Percentiles rank a stretch among this genome's conserved stretches.
Conservation (phyloP, 2,113 vertebrate species). For the Lepus americanus region DNA sequence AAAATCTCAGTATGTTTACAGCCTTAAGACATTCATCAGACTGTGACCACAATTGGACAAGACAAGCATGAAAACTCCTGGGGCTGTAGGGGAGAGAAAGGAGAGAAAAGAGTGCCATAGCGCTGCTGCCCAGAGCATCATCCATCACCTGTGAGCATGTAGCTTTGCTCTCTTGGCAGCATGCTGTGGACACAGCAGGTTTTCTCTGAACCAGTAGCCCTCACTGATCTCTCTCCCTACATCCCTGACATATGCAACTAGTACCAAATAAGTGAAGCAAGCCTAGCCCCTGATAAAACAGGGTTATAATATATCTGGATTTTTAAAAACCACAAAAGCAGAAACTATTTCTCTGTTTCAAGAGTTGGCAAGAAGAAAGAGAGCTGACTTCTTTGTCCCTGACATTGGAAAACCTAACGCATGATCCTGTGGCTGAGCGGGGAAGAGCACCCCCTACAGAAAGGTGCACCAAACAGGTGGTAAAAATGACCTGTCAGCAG, state of each 20-base stretch:
- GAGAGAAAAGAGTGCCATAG: background rate
- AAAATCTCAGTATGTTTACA: conserved; percentile 43
- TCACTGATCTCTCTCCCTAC: background rate
- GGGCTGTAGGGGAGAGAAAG: background rate
- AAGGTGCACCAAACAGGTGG: background rate
- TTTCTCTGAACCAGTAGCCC: background rate
- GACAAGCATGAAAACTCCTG: conserved; percentile 30
- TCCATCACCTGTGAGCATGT: conserved; percentile 28
- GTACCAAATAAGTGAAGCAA: conserved; percentile 40
- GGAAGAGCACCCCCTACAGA: background rate
- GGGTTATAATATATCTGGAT: background rate
- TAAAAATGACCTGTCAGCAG: background rate
- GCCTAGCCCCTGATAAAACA: background rate
- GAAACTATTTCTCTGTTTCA: background rate
- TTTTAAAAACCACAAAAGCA: conserved; percentile 36
- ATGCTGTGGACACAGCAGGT: rapidly evolving
- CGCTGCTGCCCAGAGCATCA: background rate
- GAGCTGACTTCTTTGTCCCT: background rate
- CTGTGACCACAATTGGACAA: background rate
- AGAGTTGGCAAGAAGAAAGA: background rate
- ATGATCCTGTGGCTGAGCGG: background rate
- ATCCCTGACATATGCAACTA: background rate
- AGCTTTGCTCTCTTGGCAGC: background rate
- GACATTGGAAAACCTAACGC: background rate
- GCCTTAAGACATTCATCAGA: conserved; percentile 52